Evolutionary conservation across 2,888 invertebrate species (phyloP), one percentile per base, ranked within the genome.

Genomic region (Dinocampus coccinellae): DNA sequence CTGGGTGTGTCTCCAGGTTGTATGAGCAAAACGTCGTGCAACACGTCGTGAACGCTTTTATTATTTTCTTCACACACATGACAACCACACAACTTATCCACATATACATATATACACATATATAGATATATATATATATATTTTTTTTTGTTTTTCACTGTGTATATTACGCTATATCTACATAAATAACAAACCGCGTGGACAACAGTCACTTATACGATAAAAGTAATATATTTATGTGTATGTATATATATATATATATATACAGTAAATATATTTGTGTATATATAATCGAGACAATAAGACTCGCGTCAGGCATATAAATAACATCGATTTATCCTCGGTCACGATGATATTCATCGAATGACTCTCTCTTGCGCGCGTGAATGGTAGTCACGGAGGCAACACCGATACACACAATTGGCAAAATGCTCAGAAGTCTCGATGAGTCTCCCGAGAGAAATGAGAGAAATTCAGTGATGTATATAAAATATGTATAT

Each of bases 291-390:
- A 73, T 77, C 80, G 78, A 79, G 82, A 84, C 84, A 84, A 84
- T 84, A 80, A 80, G 80, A 78, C 77, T 76, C 81, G 82, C 82
- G 84, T 82, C 80, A 79, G 79, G 84, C 79, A 79, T 83, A 83
- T 83, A 82, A 84, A 84, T 83, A 83, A 83, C 80, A 79, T 76
- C 77, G 70, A 79, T 79, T 79, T 78, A 78, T 78, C 77, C 82
- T 80, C 84, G 84, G 77, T 79, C 81, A 81, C 77, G 77, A 66
- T 81, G 83, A 84, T 84, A 83, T 78, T 77, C 79, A 82, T 84
- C 83, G 82, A 39, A 62, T 68, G 70, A 53, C 57, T 70, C 61
- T 39, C 57, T 70, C 61, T 39, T 24, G 39, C 24, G 62, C 39
- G 36, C 69, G n/a, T n/a, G n/a, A n/a, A 65, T 72, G 70, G 63